Evolutionary conservation across 2,113 vertebrate genomes (phyloP).

Genomic region (Phylloscopus trochilus): DNA sequence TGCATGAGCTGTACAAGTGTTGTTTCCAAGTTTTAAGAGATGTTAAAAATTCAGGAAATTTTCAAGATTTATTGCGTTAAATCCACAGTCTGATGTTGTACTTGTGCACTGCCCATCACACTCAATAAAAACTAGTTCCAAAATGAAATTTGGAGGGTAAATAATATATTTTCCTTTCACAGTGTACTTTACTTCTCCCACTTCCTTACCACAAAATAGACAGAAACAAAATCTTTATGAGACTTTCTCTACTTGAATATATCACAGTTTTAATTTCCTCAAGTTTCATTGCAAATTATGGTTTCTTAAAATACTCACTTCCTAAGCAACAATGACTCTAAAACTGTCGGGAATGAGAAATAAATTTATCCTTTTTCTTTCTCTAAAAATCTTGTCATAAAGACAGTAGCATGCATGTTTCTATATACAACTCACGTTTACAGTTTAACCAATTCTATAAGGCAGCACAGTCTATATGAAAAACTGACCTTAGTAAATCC

Average conservation of each 20-base stretch:
- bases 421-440: background rate
- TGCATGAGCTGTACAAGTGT: background rate
- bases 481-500: background rate
- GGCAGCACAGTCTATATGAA: background rate
- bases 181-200: constrained; percentile 1
- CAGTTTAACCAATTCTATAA: background rate
- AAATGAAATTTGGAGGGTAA: constrained; percentile 41
- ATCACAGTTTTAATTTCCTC: background rate
- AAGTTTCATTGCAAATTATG: background rate
- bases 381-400: background rate
- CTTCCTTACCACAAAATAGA: background rate
- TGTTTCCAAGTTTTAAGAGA: background rate
- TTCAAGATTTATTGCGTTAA: constrained; percentile 18
- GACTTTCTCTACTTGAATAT: background rate
- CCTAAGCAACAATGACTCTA: background rate
- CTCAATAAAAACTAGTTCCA: constrained; percentile 40
- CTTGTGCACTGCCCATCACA: constrained; percentile 4
- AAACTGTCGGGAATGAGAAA: background rate
- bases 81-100: background rate
- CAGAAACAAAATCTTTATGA: background rate
- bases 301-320: constrained; percentile 2
- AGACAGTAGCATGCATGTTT: background rate
- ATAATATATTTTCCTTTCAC: constrained; percentile 6
- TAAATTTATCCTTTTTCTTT: background rate
- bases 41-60: constrained; percentile 15